Evolutionary conservation across 2,888 invertebrate genomes (phyloP).

Genomic region (Oscheius sp.): DNA sequence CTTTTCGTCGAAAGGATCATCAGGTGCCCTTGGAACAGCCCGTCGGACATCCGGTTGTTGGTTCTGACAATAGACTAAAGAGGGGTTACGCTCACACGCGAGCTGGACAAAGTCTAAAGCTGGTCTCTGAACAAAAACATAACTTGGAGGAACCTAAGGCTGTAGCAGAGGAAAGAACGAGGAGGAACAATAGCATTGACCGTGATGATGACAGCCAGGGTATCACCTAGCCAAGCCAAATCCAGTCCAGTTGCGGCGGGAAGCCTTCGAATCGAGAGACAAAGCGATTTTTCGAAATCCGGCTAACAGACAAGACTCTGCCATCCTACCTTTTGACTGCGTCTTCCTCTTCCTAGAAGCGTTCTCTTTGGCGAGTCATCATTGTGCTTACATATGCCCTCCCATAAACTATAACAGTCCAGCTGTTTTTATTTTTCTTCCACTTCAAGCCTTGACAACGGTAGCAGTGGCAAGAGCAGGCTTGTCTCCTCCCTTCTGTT

Average conservation of each 20-base stretch:
- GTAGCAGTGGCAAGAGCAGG: too few relatives aligned
- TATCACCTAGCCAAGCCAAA: conserved; percentile 13
- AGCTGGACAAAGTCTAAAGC: conserved; percentile 29
- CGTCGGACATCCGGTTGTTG: conserved; percentile 20
- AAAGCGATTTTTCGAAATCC: conserved; percentile 35
- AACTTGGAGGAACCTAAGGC: not conserved
- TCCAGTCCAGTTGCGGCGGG: conserved; percentile 25
- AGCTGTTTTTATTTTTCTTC: too few relatives aligned
- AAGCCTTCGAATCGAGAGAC: conserved; percentile 2
- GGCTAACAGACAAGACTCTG: not conserved
- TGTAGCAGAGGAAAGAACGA: not conserved
- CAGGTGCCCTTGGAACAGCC: conserved; percentile 28
- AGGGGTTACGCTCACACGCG: conserved; percentile 34
- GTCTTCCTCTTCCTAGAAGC: not conserved
- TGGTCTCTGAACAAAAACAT: not conserved
- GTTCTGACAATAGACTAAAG: conserved; percentile 32
- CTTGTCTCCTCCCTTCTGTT: too few relatives aligned
- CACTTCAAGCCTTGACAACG: too few relatives aligned
- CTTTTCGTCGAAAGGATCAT: conserved; percentile 25
- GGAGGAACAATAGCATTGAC: conserved; percentile 7
- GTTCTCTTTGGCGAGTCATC: too few relatives aligned
- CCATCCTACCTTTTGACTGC: not conserved
- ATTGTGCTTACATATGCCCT: too few relatives aligned
- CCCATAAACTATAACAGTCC: too few relatives aligned
- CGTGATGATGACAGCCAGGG: not conserved